These are phyloP conservation scores for Vireo griseus DNA, from an alignment of 2,797 vertebrate genomes.

Conservation along the genomic window DNA sequence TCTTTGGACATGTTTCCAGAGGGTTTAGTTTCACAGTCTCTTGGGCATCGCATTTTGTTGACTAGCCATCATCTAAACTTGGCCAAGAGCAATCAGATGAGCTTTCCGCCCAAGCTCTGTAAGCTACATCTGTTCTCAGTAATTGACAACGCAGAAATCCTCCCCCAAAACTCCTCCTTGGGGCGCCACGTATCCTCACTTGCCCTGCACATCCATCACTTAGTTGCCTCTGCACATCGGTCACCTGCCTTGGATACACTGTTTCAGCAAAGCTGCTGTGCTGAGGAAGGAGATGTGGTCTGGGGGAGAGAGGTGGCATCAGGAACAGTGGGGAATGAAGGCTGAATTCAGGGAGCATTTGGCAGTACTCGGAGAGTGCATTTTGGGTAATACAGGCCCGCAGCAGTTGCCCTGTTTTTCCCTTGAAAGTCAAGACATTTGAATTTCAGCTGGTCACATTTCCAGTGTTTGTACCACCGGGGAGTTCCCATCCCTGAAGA, in stretches of 20 bases:
- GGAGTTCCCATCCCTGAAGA: rapidly evolving
- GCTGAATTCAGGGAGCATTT: neutral
- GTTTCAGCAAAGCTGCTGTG: neutral
- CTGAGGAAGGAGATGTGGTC: neutral
- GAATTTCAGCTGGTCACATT: neutral
- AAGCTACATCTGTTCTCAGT: slow-evolving; percentile 42
- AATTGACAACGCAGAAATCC: slow-evolving; percentile 6
- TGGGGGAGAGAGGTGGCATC: neutral
- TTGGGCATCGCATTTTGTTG: slow-evolving; percentile 30
- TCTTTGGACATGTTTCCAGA: slow-evolving; percentile 46
- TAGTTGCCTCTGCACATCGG: neutral
- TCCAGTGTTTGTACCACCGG: rapidly evolving
- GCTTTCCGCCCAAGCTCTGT: neutral
- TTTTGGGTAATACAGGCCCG: neutral
- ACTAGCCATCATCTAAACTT: slow-evolving; percentile 46
- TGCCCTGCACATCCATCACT: slow-evolving; percentile 4
- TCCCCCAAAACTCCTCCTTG: neutral
- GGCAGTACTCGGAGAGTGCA: neutral
- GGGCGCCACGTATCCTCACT: neutral
- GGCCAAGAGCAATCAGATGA: slow-evolving; percentile 43
- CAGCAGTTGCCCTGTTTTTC: neutral
- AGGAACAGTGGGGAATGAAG: rapidly evolving
- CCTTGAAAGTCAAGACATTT: neutral
- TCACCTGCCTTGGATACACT: neutral
- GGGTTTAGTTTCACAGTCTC: slow-evolving; percentile 56